Conservation (phyloP, 2,797 vertebrate genomes). For the Ptychadena robeensis region DNA sequence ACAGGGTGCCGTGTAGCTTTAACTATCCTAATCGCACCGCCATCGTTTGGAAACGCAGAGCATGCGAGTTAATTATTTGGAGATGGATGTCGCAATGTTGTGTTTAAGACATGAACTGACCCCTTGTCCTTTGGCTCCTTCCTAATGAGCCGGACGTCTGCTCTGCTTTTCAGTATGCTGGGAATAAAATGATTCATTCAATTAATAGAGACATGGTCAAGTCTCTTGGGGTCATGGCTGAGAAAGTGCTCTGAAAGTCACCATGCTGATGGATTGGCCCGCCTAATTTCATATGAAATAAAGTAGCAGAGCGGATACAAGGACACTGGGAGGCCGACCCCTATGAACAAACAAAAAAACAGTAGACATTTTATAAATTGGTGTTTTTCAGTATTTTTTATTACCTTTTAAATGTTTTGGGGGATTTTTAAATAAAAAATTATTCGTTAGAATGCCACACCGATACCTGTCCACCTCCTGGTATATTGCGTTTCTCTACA, state of each 20-base stretch:
- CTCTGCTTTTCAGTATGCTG: constrained; percentile 22
- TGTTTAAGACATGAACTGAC: constrained; percentile 4
- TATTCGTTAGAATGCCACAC: too few relatives aligned
- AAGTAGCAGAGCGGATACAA: background rate
- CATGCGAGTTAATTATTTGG: constrained; percentile 16
- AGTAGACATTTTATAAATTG: background rate
- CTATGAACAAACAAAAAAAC: background rate
- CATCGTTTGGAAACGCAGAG: background rate
- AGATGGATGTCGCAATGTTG: constrained; percentile 24
- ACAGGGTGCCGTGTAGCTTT: background rate
- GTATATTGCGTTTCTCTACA: too few relatives aligned
- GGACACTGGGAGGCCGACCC: background rate
- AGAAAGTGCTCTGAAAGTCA: constrained; percentile 19
- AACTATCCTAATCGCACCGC: background rate
- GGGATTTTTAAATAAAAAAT: too few relatives aligned
- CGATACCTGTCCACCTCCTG: too few relatives aligned
- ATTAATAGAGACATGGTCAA: constrained; percentile 9
- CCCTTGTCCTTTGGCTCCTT: constrained; percentile 13
- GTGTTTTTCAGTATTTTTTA: too few relatives aligned
- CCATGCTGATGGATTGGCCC: background rate
- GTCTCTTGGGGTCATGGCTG: constrained; percentile 22
- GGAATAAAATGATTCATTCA: constrained; percentile 42
- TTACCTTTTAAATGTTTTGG: too few relatives aligned
- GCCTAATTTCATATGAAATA: background rate
- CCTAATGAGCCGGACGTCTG: background rate